Base-by-base conservation (phyloP, 2,797 vertebrate genomes). In the Merluccius polli region DNA sequence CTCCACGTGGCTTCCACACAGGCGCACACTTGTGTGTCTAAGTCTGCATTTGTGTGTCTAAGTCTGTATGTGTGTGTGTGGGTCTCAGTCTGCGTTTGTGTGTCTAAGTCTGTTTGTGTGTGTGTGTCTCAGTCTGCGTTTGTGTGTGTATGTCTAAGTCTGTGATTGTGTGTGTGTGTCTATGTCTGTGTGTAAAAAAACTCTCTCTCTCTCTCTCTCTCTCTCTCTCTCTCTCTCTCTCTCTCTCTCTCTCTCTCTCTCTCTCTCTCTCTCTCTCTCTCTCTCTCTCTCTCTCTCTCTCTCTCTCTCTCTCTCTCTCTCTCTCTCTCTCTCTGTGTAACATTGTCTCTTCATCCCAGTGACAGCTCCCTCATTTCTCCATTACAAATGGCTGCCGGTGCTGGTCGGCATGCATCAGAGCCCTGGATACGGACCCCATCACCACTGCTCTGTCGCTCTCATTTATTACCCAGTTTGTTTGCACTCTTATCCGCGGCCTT, bases 381-480 rank as follows among this genome's bases (percentile, higher is more conserved):
- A 91, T 95, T 97, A 98, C 95, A 96, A 97, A 98, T 96, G 94
- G 94, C 93, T 90, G 83, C 83, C 85, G 85, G 90, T 91, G 93
- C 94, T 90, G 93, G 93, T 94, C 92, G 92, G 94, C 95, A 97
- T 98, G 95, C 95, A 96, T 97, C 96, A 97, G 92, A 84, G 91
- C 86, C 91, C 85, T 76, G 79, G 83, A 91, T 93, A 93, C 89
- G 78, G 92, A 93, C 92, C 94, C 94, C 94, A 95, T 95, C 95
- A 95, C 94, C 79, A 77, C 90, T 84, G 87, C 92, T 93, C 91
- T 92, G 94, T 93, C 93, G 89, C 93, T 93, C 93, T 94, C 96
- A 96, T 96, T 96, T 96, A 96, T 97, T 96, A 96, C 94, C 91
- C 86, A 91, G 94, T 96, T 96, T 96, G 95, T 97, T 97, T 96